These are phyloP conservation scores for Sitta europaea DNA, from an alignment of 2,113 vertebrate species.

Conservation along the genomic window DNA sequence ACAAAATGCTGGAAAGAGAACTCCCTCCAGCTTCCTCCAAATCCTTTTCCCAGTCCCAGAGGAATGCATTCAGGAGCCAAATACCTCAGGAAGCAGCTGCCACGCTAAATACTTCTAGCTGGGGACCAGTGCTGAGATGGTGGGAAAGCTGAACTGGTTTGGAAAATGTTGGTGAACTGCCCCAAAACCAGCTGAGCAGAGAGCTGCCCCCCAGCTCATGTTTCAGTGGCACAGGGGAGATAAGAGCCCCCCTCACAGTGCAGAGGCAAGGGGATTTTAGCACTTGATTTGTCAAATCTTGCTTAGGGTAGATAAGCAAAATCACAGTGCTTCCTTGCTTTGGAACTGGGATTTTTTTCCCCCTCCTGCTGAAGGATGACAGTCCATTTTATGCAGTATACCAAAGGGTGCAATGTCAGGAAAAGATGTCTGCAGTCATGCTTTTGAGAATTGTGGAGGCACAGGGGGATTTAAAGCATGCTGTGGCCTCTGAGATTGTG, in stretches of 20 bases:
- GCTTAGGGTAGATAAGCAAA: not conserved
- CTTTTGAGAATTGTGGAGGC: not conserved
- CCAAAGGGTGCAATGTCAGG: not conserved
- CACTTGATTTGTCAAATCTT: not conserved
- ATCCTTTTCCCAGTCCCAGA: constrained; percentile 6
- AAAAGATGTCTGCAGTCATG: not conserved
- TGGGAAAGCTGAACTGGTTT: constrained; percentile 25
- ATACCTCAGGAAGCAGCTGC: constrained; percentile 58
- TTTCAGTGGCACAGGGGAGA: not conserved
- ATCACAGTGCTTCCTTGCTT: not conserved
- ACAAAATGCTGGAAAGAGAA: not conserved
- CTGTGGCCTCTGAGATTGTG: not conserved
- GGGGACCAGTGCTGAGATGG: not conserved
- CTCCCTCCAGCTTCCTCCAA: not conserved
- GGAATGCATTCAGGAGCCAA: constrained; percentile 30
- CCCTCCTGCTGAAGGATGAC: not conserved
- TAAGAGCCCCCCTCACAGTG: not conserved
- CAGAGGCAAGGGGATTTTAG: not conserved
- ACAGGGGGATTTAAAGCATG: not conserved
- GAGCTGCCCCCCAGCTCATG: not conserved
- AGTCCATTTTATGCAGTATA: not conserved
- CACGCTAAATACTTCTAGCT: constrained; percentile 11
- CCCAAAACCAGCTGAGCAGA: not conserved
- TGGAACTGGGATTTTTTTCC: not conserved
- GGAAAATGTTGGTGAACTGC: not conserved